Percentiles rank a stretch among this genome's conserved stretches.
Conservation (phyloP, 2,113 vertebrate genomes). For the Nerophis lumbriciformis region DNA sequence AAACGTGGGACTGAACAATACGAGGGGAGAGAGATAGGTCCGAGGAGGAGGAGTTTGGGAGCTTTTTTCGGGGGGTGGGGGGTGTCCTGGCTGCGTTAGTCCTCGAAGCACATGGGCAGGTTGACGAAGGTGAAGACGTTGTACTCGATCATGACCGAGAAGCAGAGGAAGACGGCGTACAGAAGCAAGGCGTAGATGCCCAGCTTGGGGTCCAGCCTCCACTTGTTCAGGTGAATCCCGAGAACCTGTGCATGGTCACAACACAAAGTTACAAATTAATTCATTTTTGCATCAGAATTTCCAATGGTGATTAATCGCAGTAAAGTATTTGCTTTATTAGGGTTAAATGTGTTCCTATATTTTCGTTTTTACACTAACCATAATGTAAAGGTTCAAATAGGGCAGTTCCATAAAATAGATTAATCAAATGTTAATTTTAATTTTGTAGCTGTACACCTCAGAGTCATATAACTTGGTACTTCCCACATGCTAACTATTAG, state of each 20-base stretch:
- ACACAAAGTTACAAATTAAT: too few species aligned
- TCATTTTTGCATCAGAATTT: too few species aligned
- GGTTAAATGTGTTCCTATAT: too few species aligned
- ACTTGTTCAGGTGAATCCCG: slow-evolving; percentile 91
- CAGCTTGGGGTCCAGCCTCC: slow-evolving; percentile 89
- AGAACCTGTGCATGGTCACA: slow-evolving; percentile 70
- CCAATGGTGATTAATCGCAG: too few species aligned
- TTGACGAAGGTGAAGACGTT: slow-evolving; percentile 99
- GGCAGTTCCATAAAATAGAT: too few species aligned
- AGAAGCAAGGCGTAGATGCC: slow-evolving; percentile 85
- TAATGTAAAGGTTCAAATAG: too few species aligned
- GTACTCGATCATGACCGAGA: slow-evolving; percentile 96
- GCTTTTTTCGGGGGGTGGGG: slow-evolving; percentile 13
- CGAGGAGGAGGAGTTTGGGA: not conserved
- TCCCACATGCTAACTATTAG: too few species aligned
- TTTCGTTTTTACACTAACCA: too few species aligned
- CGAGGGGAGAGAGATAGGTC: slow-evolving; percentile 38
- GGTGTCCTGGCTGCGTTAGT: slow-evolving; percentile 61
- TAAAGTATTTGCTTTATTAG: too few species aligned
- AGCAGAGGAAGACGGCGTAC: slow-evolving; percentile 90
- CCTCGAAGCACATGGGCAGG: slow-evolving; percentile 92
- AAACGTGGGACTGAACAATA: slow-evolving; percentile 21
- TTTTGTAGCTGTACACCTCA: too few species aligned
- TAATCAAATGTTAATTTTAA: too few species aligned
- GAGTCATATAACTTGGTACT: too few species aligned